Base-by-base conservation (phyloP, 1,140 invertebrate genomes). In the Heliconius melpomene region DNA sequence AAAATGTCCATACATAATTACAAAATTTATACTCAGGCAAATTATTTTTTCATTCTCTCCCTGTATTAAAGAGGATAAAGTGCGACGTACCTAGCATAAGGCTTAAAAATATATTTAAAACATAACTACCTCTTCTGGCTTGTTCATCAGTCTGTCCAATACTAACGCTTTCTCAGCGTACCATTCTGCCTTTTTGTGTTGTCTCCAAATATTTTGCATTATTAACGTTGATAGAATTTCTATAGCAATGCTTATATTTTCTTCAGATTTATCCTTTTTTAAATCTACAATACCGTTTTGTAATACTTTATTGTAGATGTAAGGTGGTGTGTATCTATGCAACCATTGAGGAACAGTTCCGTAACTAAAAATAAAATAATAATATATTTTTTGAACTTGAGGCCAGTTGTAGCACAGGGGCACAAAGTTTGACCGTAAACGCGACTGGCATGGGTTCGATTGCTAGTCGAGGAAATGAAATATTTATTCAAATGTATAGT, bases 141-240 rank as follows among this genome's bases (percentile, higher is more conserved):
- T 52, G 7, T 75, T 26, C 40, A 90, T 70, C 79, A 85, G 84
- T 54, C 81, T 91, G n/a, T 94, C 90, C n/a, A 93, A 78, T 46
- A 95, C 90, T 0, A 94, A 82, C 11, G 93, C 88, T 54, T 91
- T 93, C 54, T 95, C 93, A 0, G 86, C 79, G 79, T 92, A 94
- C 94, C 93, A 95, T 16, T 87, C 82, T 1, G 88, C 85, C 50
- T 87, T 89, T 32, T 89, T 90, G 71, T 94, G 90, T 75, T 90
- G 87, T 72, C 91, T 85, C 79, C 90, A 94, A 1, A 72, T 46
- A 16, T 74, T 84, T 79, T 95, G 93, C 3, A 66, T 66, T 32
- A 93, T 86, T 11, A 94, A 70, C 0, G 57, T 46, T 3, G 83
- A 80, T 0, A 94, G 77, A 6, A 95, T 90, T 0, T 91, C 83